These are phyloP conservation scores for Corydoras sp. DNA, from an alignment of 2,113 vertebrate species.

Conservation along the genomic window DNA sequence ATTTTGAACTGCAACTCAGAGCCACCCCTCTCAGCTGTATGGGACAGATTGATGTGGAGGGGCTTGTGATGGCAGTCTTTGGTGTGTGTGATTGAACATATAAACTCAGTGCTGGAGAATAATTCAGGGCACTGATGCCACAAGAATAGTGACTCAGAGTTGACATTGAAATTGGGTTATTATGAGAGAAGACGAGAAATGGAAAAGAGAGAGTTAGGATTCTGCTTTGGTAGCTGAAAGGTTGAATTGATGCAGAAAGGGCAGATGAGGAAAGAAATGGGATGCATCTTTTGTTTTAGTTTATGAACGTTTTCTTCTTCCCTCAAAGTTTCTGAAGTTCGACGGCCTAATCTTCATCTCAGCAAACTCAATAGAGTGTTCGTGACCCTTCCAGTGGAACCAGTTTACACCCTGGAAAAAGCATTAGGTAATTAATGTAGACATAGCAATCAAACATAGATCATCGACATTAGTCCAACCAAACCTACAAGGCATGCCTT, in stretches of 20 bases:
- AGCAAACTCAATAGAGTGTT: constrained; percentile 90
- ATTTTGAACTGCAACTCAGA: constrained; percentile 40
- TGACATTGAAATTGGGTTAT: constrained; percentile 11
- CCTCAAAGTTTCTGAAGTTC: constrained; percentile 92
- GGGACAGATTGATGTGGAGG: constrained; percentile 27
- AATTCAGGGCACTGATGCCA: constrained; percentile 21
- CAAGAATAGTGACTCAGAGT: constrained; percentile 9
- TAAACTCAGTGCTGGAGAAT: constrained; percentile 10
- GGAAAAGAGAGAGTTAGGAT: constrained; percentile 36
- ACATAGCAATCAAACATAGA: no score
- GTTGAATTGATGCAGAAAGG: constrained; percentile 38
- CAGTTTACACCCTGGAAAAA: constrained; percentile 85
- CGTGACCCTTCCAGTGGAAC: constrained; percentile 98
- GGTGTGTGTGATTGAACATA: constrained; percentile 46
- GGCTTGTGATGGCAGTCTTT: constrained; percentile 50
- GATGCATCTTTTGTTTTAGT: constrained; percentile 3
- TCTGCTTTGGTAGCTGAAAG: constrained; percentile 67
- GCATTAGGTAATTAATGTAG: background rate
- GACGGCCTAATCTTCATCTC: constrained; percentile 96
- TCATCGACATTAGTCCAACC: no score
- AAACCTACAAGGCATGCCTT: no score
- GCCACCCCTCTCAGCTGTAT: constrained; percentile 39
- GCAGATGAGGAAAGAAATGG: constrained; percentile 31
- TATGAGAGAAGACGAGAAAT: constrained; percentile 1
- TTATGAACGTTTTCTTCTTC: constrained; percentile 87